phyloP scores from a whole-genome alignment of 2,888 invertebrate genomes.

The Tenthredo notha region DNA sequence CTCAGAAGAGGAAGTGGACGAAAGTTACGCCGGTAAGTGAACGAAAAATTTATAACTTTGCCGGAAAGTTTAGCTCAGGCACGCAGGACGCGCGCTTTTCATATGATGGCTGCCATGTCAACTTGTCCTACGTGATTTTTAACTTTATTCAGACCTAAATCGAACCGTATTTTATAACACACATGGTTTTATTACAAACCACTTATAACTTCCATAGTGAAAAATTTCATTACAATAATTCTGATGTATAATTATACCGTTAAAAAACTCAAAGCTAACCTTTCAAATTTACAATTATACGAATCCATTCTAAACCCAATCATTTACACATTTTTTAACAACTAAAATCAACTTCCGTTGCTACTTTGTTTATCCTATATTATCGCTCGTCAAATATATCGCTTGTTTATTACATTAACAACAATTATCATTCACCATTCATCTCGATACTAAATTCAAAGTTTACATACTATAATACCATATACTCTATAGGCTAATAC shows the following conservation, averaged over 20 bases:
- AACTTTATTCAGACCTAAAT: constrained; percentile 19
- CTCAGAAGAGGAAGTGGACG: constrained; percentile 93
- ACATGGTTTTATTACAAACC: background rate
- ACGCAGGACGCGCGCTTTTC: constrained; percentile 76
- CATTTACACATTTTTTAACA: background rate
- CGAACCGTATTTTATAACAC: background rate
- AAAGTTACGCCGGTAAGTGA: constrained; percentile 91
- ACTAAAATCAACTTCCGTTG: background rate
- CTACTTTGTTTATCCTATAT: background rate
- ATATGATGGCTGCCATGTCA: constrained; percentile 75
- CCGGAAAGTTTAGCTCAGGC: constrained; percentile 63
- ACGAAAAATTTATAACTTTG: constrained; percentile 55
- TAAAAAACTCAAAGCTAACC: constrained; percentile 13
- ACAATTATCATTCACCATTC: background rate
- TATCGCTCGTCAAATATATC: background rate
- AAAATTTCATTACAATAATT: background rate
- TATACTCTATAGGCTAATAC: background rate
- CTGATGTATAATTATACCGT: background rate
- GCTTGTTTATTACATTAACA: background rate
- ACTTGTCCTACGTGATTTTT: constrained; percentile 54
- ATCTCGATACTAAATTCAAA: constrained; percentile 6
- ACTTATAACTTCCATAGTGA: background rate
- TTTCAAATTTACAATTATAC: constrained; percentile 20
- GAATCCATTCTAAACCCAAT: background rate
- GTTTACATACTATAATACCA: background rate